Conservation (phyloP, 2,888 invertebrate genomes). For the Oxystoma pomonae region DNA sequence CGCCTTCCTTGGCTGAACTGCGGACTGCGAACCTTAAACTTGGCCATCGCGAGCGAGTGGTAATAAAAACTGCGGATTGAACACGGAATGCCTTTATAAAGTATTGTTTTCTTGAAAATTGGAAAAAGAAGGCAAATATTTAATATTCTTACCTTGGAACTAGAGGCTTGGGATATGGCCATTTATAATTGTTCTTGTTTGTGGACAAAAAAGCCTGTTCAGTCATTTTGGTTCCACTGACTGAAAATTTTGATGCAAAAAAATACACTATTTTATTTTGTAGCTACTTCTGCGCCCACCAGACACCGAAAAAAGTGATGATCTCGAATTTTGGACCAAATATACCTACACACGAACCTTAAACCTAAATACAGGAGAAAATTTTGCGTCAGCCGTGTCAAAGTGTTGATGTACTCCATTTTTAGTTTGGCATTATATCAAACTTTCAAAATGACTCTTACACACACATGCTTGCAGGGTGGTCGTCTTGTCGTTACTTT, state of each 20-base stretch:
- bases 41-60: no score
- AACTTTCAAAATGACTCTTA: no score
- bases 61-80: no score
- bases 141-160: conserved; percentile 53
- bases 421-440: background rate
- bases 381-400: background rate
- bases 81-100: no score
- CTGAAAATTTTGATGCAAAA: background rate
- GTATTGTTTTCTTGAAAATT: no score
- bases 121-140: no score
- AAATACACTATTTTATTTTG: background rate
- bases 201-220: conserved; percentile 50
- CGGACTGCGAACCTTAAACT: no score
- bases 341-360: background rate
- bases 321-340: background rate
- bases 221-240: conserved; percentile 25
- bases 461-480: no score
- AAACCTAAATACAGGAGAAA: background rate
- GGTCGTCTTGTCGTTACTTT: no score
- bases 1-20: no score
- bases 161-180: conserved; percentile 58
- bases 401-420: conserved; percentile 6
- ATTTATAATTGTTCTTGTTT: conserved; percentile 53
- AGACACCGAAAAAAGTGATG: background rate
- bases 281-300: no score